Conservation (phyloP, 2,888 invertebrate genomes). For the Drosophila ochracea region DNA sequence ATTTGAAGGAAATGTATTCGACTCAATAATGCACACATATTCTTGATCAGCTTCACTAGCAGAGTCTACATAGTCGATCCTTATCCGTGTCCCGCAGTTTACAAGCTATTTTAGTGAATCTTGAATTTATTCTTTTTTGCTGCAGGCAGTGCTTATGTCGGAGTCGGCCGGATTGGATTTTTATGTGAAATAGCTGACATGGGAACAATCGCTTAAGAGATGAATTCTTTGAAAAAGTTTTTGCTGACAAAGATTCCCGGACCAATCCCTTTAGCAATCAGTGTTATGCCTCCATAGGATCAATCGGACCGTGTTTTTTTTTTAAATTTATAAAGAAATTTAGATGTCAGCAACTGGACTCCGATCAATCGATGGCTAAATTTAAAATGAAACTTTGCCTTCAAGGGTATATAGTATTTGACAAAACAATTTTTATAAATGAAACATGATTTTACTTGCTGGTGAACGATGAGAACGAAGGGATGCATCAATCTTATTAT, state of each 20-base stretch:
- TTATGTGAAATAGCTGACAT: neutral
- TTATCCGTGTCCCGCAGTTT: neutral
- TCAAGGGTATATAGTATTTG: neutral
- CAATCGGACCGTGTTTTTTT: neutral
- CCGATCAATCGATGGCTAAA: neutral
- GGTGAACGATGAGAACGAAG: neutral
- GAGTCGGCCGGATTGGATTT: neutral
- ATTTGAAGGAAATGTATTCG: neutral
- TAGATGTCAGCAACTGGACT: neutral
- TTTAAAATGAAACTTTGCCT: neutral
- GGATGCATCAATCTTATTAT: neutral
- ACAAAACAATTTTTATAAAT: neutral
- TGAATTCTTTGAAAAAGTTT: neutral
- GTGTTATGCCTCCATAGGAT: neutral
- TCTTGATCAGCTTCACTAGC: neutral
- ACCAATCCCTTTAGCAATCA: neutral
- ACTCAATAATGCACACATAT: neutral
- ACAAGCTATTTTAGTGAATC: neutral
- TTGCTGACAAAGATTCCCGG: neutral
- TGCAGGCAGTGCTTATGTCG: neutral
- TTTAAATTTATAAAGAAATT: neutral
- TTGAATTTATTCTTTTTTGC: neutral
- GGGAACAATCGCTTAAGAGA: neutral
- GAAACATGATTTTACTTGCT: neutral
- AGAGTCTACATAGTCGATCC: neutral